Percentiles rank a stretch among this genome's conserved stretches.
Evolutionary conservation across 2,888 invertebrate species (phyloP).

Genomic region (Agriopis marginaria): DNA sequence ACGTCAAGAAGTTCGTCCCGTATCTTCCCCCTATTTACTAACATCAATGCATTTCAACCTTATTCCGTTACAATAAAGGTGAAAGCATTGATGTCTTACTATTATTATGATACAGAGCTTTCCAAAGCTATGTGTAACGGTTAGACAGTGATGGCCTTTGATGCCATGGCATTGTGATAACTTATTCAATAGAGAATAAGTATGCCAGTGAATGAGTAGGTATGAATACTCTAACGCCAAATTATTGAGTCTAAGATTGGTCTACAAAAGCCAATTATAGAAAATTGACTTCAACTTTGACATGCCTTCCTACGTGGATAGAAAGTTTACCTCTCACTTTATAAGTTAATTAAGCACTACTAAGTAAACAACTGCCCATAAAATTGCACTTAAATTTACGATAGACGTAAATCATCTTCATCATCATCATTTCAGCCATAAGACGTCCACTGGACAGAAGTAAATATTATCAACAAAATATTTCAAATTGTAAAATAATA

Average conservation of each 20-base stretch:
- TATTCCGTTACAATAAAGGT: conserved; percentile 18
- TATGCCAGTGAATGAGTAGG: conserved; percentile 30
- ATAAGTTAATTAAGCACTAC: neutral
- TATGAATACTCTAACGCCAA: conserved; percentile 16
- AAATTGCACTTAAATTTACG: neutral
- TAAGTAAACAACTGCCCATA: neutral
- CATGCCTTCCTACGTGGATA: neutral
- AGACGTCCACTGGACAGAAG: too few species aligned
- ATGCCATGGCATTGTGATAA: conserved; percentile 28
- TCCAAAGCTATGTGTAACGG: conserved; percentile 25
- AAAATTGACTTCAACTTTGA: neutral
- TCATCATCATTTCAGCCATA: too few species aligned
- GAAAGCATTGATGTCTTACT: conserved; percentile 8
- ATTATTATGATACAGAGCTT: conserved; percentile 23
- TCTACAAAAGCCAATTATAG: conserved; percentile 22
- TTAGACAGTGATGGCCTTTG: conserved; percentile 30
- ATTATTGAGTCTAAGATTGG: conserved; percentile 21
- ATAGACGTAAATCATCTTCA: too few species aligned
- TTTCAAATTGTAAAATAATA: too few species aligned
- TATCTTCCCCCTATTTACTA: too few species aligned
- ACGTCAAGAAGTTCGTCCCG: too few species aligned
- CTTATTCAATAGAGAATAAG: conserved; percentile 25
- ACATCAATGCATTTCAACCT: too few species aligned
- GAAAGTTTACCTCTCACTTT: neutral
- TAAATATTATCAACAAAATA: too few species aligned